phyloP scores from a whole-genome alignment of 2,113 vertebrate genomes.

The Oceanites oceanicus region DNA sequence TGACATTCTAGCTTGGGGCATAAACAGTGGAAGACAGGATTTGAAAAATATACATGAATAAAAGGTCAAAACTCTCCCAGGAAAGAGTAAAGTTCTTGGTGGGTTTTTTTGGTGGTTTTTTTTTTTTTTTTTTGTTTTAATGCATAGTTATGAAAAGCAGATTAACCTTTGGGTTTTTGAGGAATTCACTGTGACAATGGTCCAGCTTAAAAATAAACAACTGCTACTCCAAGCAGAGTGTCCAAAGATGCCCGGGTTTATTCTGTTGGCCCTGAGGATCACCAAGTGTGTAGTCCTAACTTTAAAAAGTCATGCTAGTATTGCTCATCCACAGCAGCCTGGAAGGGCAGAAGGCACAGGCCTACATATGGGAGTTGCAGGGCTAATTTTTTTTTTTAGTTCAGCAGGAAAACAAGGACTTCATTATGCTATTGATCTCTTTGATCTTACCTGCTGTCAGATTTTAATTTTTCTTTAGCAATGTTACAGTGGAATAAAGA shows the following conservation, averaged over 20 bases:
- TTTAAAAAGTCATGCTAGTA: background rate
- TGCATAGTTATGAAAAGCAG: constrained; percentile 45
- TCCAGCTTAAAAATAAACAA: constrained; percentile 31
- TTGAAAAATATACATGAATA: constrained; percentile 60
- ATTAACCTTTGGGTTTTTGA: constrained; percentile 62
- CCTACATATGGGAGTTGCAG: background rate
- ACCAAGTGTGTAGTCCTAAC: background rate
- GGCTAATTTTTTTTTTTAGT: background rate
- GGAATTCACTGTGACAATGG: constrained; percentile 44
- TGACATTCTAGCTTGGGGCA: constrained; percentile 58
- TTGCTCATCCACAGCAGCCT: background rate
- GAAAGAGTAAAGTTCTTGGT: constrained; percentile 13
- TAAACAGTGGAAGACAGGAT: constrained; percentile 45
- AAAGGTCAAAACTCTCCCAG: constrained; percentile 65
- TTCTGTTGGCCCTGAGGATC: background rate
- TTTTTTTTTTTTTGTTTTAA: background rate
- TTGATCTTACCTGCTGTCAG: background rate
- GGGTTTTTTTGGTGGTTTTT: background rate
- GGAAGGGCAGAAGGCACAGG: background rate
- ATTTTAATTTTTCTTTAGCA: background rate
- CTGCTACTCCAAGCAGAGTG: background rate
- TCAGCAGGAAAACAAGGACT: background rate
- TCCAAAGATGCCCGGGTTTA: background rate
- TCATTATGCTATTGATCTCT: background rate
- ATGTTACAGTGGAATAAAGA: background rate